These are phyloP conservation scores for Luperina testacea DNA, from an alignment of 2,888 invertebrate species.

Conservation along the genomic window DNA sequence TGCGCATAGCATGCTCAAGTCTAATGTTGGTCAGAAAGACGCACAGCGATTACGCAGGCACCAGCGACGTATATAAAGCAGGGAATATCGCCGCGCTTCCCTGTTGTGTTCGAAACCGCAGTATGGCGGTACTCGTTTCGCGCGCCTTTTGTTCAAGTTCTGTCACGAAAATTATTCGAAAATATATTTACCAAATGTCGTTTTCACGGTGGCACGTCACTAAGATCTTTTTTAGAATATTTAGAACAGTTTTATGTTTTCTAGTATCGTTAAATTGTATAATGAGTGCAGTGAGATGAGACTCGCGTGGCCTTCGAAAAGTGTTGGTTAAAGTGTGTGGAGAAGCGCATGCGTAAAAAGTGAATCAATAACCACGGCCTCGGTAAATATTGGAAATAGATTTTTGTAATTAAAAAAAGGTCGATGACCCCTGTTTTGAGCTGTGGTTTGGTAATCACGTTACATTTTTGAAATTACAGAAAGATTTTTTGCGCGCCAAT, in stretches of 20 bases:
- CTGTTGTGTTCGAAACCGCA: constrained; percentile 25
- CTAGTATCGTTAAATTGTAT: constrained; percentile 1
- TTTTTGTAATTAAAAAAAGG: not conserved
- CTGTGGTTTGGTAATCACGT: too few relatives aligned
- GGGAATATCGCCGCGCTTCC: not conserved
- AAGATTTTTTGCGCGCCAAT: not conserved
- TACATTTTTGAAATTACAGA: not conserved
- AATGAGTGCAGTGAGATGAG: constrained; percentile 26
- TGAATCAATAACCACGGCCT: constrained; percentile 24
- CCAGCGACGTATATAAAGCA: constrained; percentile 24
- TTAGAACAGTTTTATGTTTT: not conserved
- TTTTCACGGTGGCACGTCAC: not conserved
- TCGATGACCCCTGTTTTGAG: not conserved
- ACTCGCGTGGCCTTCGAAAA: constrained; percentile 6
- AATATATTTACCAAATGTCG: constrained; percentile 30
- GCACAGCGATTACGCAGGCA: constrained; percentile 44
- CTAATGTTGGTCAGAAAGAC: constrained; percentile 24
- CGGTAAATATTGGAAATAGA: constrained; percentile 7
- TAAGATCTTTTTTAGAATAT: not conserved
- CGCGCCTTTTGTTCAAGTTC: not conserved
- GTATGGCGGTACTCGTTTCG: not conserved
- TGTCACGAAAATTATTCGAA: constrained; percentile 5
- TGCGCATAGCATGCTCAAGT: constrained; percentile 23
- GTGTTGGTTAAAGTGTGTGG: not conserved
- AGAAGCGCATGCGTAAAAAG: constrained; percentile 36